Conservation (phyloP, 2,113 vertebrate genomes). For the Tringa solitaria region DNA sequence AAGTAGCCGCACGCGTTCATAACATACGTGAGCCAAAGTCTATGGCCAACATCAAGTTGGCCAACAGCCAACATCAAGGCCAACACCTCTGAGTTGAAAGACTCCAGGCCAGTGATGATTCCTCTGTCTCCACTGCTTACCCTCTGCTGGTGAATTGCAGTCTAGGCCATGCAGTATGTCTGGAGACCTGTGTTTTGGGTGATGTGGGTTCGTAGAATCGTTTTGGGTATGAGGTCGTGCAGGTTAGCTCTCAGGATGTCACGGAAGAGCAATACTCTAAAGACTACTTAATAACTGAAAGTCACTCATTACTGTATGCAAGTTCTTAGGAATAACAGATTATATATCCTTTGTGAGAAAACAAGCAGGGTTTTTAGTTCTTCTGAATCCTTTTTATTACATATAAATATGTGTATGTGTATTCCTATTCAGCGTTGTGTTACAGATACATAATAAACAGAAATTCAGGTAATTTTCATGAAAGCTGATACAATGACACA, state of each 20-base stretch:
- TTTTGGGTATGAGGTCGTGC: not conserved
- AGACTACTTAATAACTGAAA: not conserved
- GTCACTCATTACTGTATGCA: not conserved
- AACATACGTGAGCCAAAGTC: not conserved
- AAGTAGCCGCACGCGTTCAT: slow-evolving; percentile 62
- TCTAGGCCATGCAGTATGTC: not conserved
- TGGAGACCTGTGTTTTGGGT: not conserved
- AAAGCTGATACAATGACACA: not conserved
- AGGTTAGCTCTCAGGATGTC: not conserved
- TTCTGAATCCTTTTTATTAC: not conserved
- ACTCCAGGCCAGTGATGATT: not conserved
- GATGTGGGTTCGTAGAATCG: not conserved
- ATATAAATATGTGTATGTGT: not conserved
- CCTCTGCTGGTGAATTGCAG: not conserved
- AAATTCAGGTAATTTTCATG: not conserved
- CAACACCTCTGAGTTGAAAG: not conserved
- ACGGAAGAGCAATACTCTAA: not conserved
- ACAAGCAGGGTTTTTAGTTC: fast-evolving
- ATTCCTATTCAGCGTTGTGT: not conserved
- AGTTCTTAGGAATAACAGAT: not conserved
- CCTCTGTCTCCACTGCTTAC: not conserved
- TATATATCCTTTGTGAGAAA: not conserved
- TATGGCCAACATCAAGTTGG: too few relatives aligned
- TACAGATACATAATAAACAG: not conserved
- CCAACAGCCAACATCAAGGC: too few relatives aligned